Evolutionary conservation across 2,113 vertebrate species (phyloP), one percentile per base, ranked within the genome.

Genomic region (Colistium nudipinnis): DNA sequence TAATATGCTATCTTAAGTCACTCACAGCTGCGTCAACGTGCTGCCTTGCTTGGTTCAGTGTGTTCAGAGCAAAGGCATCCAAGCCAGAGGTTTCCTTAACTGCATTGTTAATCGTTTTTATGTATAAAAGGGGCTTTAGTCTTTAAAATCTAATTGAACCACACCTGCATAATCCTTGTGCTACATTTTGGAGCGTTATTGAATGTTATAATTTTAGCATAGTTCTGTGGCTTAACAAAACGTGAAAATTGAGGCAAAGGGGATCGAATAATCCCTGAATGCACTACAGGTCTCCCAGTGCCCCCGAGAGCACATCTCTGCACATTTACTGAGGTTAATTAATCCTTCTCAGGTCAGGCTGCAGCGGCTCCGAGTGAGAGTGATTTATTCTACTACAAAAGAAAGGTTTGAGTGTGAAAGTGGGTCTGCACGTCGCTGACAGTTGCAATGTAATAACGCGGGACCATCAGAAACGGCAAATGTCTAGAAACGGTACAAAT

Each of bases 311-410:
- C 35, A 74, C 25, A 54, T 62, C 33, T 76, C 45, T 72, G 67
- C 22, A 73, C 75, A 66, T 61, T 82, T 60, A 64, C 54, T 67
- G 45, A 57, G 55, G 69, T 84, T 86, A 88, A 86, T 86, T 75
- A 47, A 86, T 75, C 76, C 60, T 62, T 56, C 41, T 59, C 57
- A 59, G 83, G 72, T 79, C 62, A 45, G 55, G n/a, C 22, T 48
- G 17, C 39, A 76, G 74, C 45, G 20, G 43, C 47, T 70, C 43
- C 22, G 27, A 53, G 25, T 28, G 5, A 61, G 8, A 53, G 44
- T 28, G 33, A 79, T 22, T 76, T 66, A 53, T 28, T 56, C 38
- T 19, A 52, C 27, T 57, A 19, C 68, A 54, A 70, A 44, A 33
- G 28, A 17, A 11, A 10, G 48, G 43, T 63, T 7, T 53, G 20